phyloP scores from a whole-genome alignment of 2,113 vertebrate genomes.

The Hoplias malabaricus region DNA sequence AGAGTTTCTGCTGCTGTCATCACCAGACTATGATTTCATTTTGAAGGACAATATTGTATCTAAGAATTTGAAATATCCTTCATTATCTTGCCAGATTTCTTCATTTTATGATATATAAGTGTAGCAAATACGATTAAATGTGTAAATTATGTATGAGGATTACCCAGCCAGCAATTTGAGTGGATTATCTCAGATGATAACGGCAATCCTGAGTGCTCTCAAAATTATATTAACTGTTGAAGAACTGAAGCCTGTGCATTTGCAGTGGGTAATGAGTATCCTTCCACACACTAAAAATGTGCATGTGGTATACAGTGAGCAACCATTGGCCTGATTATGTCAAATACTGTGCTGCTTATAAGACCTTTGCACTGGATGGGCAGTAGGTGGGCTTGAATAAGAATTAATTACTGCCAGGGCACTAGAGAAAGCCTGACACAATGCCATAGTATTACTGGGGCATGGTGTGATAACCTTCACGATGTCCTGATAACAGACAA shows the following conservation, averaged over 20 bases:
- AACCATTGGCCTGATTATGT: slow-evolving; percentile 46
- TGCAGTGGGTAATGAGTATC: slow-evolving; percentile 3
- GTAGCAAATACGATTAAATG: background rate
- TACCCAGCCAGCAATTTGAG: background rate
- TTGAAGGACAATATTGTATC: background rate
- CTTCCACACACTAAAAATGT: slow-evolving; percentile 26
- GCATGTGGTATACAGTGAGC: slow-evolving; percentile 17
- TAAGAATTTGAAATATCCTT: background rate
- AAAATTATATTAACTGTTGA: background rate
- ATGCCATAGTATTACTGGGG: slow-evolving; percentile 5
- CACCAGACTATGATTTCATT: background rate
- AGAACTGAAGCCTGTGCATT: background rate
- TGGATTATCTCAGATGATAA: background rate
- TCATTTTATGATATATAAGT: background rate
- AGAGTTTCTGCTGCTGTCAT: too few relatives aligned
- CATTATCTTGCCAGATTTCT: background rate
- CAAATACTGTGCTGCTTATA: slow-evolving; percentile 9
- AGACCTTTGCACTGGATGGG: slow-evolving; percentile 26
- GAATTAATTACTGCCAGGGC: slow-evolving; percentile 9
- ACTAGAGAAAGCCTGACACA: slow-evolving; percentile 6
- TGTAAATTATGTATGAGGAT: background rate
- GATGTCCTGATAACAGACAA: slow-evolving; percentile 20
- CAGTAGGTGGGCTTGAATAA: slow-evolving; percentile 13
- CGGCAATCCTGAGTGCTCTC: background rate
- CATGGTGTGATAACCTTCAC: slow-evolving; percentile 10